Conservation (phyloP, 1,140 invertebrate genomes). For the Mycetomoellerius zeteki region DNA sequence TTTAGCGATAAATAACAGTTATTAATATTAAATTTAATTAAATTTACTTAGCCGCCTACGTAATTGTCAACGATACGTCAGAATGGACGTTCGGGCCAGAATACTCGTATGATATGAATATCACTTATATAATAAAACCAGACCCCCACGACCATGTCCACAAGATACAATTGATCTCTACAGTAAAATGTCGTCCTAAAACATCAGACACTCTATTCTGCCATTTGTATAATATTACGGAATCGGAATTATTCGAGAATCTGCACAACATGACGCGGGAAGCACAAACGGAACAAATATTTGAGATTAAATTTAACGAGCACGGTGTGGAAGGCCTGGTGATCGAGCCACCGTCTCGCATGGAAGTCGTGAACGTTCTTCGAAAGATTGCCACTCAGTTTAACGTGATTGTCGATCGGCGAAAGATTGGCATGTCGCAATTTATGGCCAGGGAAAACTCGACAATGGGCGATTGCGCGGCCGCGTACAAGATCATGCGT, state of each 20-base stretch:
- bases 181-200: slow-evolving; percentile 63
- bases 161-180: slow-evolving; percentile 61
- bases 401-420: slow-evolving; percentile 23
- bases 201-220: slow-evolving; percentile 55
- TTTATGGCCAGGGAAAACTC: slow-evolving; percentile 39
- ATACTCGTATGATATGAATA: slow-evolving; percentile 64
- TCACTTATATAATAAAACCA: slow-evolving; percentile 33
- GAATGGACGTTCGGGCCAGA: slow-evolving; percentile 71
- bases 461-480: slow-evolving; percentile 47
- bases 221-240: slow-evolving; percentile 53
- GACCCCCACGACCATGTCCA: slow-evolving; percentile 32
- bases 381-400: slow-evolving; percentile 56
- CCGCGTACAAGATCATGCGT: background rate
- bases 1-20: background rate
- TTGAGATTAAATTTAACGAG: slow-evolving; percentile 73
- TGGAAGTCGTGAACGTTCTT: slow-evolving; percentile 30
- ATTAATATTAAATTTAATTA: background rate
- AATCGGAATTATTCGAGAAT: background rate
- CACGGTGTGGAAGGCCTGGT: slow-evolving; percentile 61
- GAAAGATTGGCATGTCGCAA: slow-evolving; percentile 5
- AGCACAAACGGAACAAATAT: slow-evolving; percentile 20
- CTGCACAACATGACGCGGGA: background rate
- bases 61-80: slow-evolving; percentile 64
- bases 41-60: slow-evolving; percentile 52
- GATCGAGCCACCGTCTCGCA: background rate